phyloP scores from a whole-genome alignment of 2,113 vertebrate genomes.

The Theristicus caerulescens region DNA sequence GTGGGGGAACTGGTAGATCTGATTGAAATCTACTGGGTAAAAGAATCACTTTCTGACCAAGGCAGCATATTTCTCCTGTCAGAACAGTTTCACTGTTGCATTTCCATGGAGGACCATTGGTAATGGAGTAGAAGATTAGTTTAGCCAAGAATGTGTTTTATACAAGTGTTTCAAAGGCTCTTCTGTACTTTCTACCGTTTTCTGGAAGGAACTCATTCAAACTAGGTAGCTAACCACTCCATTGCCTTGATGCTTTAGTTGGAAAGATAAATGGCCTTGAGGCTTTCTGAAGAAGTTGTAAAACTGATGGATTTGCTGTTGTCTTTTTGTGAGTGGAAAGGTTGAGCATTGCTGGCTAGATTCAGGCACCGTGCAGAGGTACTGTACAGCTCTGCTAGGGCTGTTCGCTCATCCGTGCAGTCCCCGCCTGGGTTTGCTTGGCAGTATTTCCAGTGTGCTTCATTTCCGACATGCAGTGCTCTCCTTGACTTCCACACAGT shows the following conservation, averaged over 20 bases:
- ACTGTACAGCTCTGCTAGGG: not conserved
- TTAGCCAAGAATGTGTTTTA: not conserved
- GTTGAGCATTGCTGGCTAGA: not conserved
- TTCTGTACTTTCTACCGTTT: not conserved
- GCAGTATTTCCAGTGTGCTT: not conserved
- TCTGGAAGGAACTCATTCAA: conserved; percentile 13
- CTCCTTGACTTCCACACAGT: not conserved
- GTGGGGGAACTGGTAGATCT: not conserved
- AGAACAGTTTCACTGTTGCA: not conserved
- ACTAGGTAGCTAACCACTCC: not conserved
- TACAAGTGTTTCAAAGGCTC: conserved; percentile 6
- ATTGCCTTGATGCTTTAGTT: not conserved
- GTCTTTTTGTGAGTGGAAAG: not conserved
- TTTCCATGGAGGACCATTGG: not conserved
- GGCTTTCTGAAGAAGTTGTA: not conserved
- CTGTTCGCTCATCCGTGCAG: not conserved
- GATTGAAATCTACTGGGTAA: not conserved
- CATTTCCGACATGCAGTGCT: not conserved
- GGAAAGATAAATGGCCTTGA: not conserved
- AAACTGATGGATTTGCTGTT: not conserved
- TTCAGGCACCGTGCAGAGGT: not conserved
- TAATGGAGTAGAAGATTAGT: conserved; percentile 27
- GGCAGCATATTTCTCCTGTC: not conserved
- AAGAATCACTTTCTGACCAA: not conserved
- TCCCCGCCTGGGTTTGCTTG: not conserved